Conservation (phyloP, 2,113 vertebrate genomes). For the Hypomesus transpacificus region DNA sequence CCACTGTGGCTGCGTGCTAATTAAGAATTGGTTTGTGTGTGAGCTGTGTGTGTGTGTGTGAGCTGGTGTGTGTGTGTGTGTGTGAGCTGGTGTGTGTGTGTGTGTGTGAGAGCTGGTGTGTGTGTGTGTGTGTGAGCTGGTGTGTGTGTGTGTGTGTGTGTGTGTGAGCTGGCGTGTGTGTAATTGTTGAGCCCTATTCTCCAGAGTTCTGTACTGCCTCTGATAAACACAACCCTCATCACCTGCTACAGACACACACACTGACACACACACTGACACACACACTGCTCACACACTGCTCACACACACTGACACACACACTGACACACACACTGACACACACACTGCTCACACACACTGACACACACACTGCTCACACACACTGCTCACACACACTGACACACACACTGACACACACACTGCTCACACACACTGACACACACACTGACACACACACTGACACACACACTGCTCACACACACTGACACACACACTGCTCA, state of each 20-base stretch:
- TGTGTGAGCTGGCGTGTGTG: conserved; percentile 4
- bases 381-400: neutral
- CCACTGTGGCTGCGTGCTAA: too few species aligned
- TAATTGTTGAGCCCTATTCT: conserved; percentile 19
- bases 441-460: neutral
- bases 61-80: neutral
- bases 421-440: conserved; percentile 2
- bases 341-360: too few species aligned
- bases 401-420: neutral
- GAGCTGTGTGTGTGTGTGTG: neutral
- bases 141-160: conserved; percentile 4
- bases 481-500: neutral
- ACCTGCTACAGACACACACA: conserved; percentile 20
- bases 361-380: too few species aligned
- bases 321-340: neutral
- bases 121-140: conserved; percentile 10
- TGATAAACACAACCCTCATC: too few species aligned
- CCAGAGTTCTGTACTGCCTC: too few species aligned
- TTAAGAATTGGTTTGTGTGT: too few species aligned
- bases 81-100: neutral
- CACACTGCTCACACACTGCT: neutral
- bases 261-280: neutral
- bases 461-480: neutral
- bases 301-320: neutral
- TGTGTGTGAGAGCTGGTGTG: conserved; percentile 13